Conservation (phyloP, 2,797 vertebrate genomes). For the Pangasius macronema region DNA sequence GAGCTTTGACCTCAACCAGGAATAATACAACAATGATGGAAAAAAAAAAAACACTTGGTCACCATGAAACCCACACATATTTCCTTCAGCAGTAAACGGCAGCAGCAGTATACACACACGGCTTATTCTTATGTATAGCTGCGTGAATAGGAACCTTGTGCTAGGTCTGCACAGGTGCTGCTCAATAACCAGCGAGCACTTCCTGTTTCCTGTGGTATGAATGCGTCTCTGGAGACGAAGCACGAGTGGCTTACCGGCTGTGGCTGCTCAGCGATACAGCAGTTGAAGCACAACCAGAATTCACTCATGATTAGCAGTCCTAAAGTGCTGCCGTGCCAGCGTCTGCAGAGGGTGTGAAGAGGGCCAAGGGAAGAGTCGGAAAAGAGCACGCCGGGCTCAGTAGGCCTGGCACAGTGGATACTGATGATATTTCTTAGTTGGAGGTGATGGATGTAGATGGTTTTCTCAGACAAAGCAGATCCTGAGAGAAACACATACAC, state of each 20-base stretch:
- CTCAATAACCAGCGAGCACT: constrained; percentile 31
- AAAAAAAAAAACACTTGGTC: neutral
- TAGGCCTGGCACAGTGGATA: constrained; percentile 9
- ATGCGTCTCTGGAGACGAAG: constrained; percentile 27
- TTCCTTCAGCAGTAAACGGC: constrained; percentile 11
- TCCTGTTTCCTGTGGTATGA: constrained; percentile 36
- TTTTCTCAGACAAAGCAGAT: constrained; percentile 25
- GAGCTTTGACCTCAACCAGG: constrained; percentile 24
- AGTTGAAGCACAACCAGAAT: constrained; percentile 92
- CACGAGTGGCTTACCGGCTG: constrained; percentile 80
- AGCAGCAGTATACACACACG: neutral
- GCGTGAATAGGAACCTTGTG: neutral
- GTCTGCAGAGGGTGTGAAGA: constrained; percentile 33
- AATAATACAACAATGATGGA: constrained; percentile 27
- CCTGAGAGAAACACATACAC: constrained; percentile 18
- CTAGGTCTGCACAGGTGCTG: constrained; percentile 22
- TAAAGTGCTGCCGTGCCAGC: constrained; percentile 59
- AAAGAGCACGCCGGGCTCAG: neutral
- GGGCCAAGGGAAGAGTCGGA: constrained; percentile 4
- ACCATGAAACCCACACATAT: neutral
- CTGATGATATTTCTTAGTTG: neutral
- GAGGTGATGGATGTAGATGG: constrained; percentile 7
- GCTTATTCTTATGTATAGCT: neutral
- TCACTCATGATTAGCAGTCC: constrained; percentile 83
- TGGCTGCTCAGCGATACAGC: constrained; percentile 88